phyloP scores from a whole-genome alignment of 2,113 vertebrate species.

The Phrynocephalus versicolor region DNA sequence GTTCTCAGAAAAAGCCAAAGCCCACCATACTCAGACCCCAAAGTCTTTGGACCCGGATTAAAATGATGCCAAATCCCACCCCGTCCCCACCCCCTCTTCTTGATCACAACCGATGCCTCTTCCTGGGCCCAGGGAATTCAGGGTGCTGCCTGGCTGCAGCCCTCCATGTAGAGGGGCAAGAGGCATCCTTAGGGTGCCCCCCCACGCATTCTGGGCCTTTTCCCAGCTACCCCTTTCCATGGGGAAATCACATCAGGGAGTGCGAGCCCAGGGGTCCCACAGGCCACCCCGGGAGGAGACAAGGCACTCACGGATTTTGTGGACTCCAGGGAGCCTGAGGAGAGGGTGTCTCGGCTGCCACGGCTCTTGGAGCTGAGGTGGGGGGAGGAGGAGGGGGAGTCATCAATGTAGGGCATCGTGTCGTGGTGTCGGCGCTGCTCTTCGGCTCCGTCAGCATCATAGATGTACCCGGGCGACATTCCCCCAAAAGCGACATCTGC shows the following conservation, averaged over 20 bases:
- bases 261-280: no score
- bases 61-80: no score
- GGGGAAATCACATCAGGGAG: neutral
- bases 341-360: conserved; percentile 85
- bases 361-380: conserved; percentile 93
- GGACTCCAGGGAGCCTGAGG: conserved; percentile 87
- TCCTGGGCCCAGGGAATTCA: neutral
- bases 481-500: conserved; percentile 86
- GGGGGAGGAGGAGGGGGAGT: conserved; percentile 92
- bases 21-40: neutral
- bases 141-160: no score
- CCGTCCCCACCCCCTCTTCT: neutral
- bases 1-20: neutral
- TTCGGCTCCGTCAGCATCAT: conserved; percentile 85
- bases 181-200: no score
- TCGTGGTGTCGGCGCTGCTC: conserved; percentile 90
- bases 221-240: neutral
- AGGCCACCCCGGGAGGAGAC: neutral
- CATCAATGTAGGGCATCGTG: conserved; percentile 93
- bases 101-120: neutral
- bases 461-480: conserved; percentile 84
- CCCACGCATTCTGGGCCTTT: no score
- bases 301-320: conserved; percentile 80
- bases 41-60: no score
- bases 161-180: no score